phyloP scores from a whole-genome alignment of 1,140 invertebrate genomes.

The Dryas iulia region DNA sequence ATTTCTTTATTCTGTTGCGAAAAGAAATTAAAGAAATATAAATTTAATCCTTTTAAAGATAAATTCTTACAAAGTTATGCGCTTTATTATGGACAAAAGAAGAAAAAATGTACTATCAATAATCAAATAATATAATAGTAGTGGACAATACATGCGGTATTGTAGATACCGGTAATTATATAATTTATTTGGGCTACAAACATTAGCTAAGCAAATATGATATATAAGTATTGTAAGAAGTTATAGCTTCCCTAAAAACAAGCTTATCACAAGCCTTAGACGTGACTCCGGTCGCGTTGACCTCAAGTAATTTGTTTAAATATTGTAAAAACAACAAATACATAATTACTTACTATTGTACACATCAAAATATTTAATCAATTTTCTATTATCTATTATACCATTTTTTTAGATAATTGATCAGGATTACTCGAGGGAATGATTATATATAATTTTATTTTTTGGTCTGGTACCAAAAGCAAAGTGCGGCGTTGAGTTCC shows the following conservation, averaged over 20 bases:
- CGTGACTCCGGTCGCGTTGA: constrained; percentile 17
- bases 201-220: constrained; percentile 31
- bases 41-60: constrained; percentile 62
- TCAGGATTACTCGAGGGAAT: no score
- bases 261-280: constrained; percentile 13
- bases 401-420: no score
- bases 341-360: no score
- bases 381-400: no score
- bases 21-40: constrained; percentile 43
- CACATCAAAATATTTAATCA: no score
- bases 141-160: no score
- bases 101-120: constrained; percentile 33
- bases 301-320: neutral
- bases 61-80: constrained; percentile 1
- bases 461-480: no score
- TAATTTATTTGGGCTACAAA: constrained; percentile 41
- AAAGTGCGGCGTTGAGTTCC: no score
- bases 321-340: neutral
- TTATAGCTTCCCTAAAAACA: constrained; percentile 23
- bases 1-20: constrained; percentile 50
- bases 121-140: constrained; percentile 21
- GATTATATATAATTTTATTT: no score
- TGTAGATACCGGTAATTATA: constrained; percentile 21
- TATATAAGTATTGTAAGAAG: constrained; percentile 7
- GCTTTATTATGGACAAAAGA: constrained; percentile 8